Base-by-base conservation (phyloP, 2,113 vertebrate genomes). In the Scolopax mira region DNA sequence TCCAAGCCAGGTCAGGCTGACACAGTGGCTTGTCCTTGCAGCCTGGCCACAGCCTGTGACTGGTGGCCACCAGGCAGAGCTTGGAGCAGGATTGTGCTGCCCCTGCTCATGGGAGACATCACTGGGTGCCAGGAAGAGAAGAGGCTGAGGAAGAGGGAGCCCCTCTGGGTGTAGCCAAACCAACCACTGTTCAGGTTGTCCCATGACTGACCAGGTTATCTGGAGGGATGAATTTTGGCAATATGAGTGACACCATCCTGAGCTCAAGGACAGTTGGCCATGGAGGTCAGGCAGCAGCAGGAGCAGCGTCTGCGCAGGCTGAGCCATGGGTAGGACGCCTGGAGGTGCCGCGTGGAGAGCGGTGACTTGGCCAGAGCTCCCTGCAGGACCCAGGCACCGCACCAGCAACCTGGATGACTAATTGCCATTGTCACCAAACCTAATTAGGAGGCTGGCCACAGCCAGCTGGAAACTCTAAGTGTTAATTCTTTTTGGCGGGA, bases 371-470 rank as follows among this genome's bases (percentile, higher is more conserved):
- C 25, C 81, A 33, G 77, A 89, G 51, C 85, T 87, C 61, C 61
- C 62, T 46, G 55, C 19, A 24, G 9, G 2, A 44, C 31, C 46
- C 81, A 54, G 49, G 57, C 78, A 46, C 51, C 0, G 2, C 41
- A 35, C n/a, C 0, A 4, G 31, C 55, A 80, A 52, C 65, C 52
- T 21, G 48, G 52, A 60, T 92, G 85, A 93, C 66, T 88, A 88
- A 96, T 94, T 82, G 85, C 52, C 31, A 9, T 75, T 95, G 96
- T 94, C 94, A 93, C 57, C 93, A 88, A 60, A 14, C 25, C 88
- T 88, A 85, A 91, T 93, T 55, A 94, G 90, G 79, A 88, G 85
- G 88, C 79, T 72, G 88, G 70, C 82, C 79, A 92, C 61, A 93
- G 79, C 52, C 82, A 88, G 48, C 28, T 88, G 82, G 61, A 85